Conservation (phyloP, 2,888 invertebrate species). For the Phaedon cochleariae region DNA sequence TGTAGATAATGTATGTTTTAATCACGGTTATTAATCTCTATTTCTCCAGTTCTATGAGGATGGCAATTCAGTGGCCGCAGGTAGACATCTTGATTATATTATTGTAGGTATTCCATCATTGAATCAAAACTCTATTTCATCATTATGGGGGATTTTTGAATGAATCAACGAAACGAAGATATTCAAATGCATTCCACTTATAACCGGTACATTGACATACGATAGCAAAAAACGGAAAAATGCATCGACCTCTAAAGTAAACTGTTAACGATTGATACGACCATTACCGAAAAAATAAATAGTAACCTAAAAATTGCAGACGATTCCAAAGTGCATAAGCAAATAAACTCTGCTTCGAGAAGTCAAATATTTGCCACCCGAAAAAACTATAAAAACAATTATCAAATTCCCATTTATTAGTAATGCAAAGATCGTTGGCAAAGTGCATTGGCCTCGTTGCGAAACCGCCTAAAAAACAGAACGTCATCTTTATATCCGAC, state of each 20-base stretch:
- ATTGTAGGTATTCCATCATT: too few relatives aligned
- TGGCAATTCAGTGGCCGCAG: too few relatives aligned
- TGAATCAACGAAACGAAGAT: conserved; percentile 2
- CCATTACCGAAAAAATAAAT: conserved; percentile 31
- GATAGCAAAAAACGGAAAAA: conserved; percentile 26
- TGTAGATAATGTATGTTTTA: too few relatives aligned
- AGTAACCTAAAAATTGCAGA: conserved; percentile 31
- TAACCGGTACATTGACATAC: conserved; percentile 17
- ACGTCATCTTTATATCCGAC: conserved; percentile 42
- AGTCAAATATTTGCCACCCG: conserved; percentile 41
- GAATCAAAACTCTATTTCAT: too few relatives aligned
- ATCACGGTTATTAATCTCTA: too few relatives aligned
- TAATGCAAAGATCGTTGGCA: conserved; percentile 44
- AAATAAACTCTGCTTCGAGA: conserved; percentile 31
- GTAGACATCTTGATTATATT: too few relatives aligned
- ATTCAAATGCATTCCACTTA: conserved; percentile 16
- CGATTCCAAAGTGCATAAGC: conserved; percentile 34
- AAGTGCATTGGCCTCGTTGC: conserved; percentile 44
- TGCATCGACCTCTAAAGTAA: conserved; percentile 36
- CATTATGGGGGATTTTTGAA: too few relatives aligned
- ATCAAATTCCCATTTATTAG: conserved; percentile 49
- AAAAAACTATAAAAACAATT: conserved; percentile 41
- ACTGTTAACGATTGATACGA: conserved; percentile 30
- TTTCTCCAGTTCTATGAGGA: too few relatives aligned
- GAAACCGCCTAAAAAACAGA: conserved; percentile 41